Percentiles rank a stretch among this genome's conserved stretches.
Evolutionary conservation across 1,140 invertebrate genomes (phyloP).

Genomic region (Charaxes varanes): DNA sequence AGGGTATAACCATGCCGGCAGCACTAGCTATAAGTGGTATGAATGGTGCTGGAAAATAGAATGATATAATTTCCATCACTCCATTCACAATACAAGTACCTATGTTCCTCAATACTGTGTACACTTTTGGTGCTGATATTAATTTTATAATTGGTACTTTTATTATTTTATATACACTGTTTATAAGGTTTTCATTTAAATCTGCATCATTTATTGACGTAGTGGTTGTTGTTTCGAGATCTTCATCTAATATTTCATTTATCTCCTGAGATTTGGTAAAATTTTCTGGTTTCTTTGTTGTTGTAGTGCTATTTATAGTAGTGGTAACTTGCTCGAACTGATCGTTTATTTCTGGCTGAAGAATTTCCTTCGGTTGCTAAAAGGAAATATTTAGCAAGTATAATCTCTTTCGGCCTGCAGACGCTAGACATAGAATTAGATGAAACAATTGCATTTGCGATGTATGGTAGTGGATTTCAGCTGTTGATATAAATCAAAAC

Average conservation of each 20-base stretch:
- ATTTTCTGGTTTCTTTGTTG: constrained; percentile 1
- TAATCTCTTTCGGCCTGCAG: no score
- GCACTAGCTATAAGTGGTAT: constrained; percentile 55
- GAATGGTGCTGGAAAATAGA: constrained; percentile 51
- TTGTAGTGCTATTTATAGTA: background rate
- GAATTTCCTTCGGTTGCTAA: no score
- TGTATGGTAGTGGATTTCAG: no score
- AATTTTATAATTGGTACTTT: constrained; percentile 28
- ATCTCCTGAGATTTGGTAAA: constrained; percentile 4
- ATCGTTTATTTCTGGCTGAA: constrained; percentile 38
- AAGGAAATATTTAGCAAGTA: no score
- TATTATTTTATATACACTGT: constrained; percentile 18
- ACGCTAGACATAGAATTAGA: no score
- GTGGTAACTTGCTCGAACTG: constrained; percentile 26
- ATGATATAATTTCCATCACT: constrained; percentile 51
- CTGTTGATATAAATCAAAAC: no score
- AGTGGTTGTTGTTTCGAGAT: constrained; percentile 5
- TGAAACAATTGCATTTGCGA: no score
- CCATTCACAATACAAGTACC: constrained; percentile 60
- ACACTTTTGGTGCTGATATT: constrained; percentile 37
- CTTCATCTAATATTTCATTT: constrained; percentile 10
- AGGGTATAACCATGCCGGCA: constrained; percentile 57
- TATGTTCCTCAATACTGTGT: constrained; percentile 41
- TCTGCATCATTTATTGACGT: constrained; percentile 4
- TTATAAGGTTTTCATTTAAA: background rate